Base-by-base conservation (phyloP, 2,113 vertebrate genomes). In the Paracanthobrama guichenoti region DNA sequence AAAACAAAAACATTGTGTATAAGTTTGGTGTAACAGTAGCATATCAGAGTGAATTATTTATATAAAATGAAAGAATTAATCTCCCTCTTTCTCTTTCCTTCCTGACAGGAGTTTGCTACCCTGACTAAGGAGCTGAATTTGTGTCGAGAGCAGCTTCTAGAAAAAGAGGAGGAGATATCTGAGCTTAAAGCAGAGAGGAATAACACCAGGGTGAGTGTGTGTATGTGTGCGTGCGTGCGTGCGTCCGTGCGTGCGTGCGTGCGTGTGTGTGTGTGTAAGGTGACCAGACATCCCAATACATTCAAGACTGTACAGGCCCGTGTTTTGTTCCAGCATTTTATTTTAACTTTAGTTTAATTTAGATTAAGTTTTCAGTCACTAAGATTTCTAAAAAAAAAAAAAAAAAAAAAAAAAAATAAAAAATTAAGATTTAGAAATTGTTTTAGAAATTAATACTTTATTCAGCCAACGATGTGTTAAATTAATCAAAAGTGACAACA, bases 101-200 rank as follows among this genome's bases (percentile, higher is more conserved):
- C 24, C 76, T 14, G 39, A 18, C 93, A 99, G 97, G 97, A 98
- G 95, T 98, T 98, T 91, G 96, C 97, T n/a, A 96, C 97, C 16
- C 92, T 99, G 90, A 98, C 97, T 0, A 96, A 97, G 93, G 97
- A 99, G 94, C 95, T 99, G 88, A 98, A 96, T 85, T 92, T 94
- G 55, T 99, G 97, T 91, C 94, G 96, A 87, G 97, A 98, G 91
- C 97, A 98, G 93, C 97, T 99, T 90, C 93, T 98, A 89, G 97
- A 99, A 92, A 95, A 97, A 89, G 97, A 99, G 88, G 97, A 99
- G 90, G 97, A 99, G 91, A 97, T 99, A 90, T 97, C 97, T 0
- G 97, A 99, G 91, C 94, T 99, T 93, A 99, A 97, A 90, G 97
- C 97, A 0, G 97, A 99, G 87, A 95, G 97, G 91, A 99, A 99